Conservation (phyloP, 92 coral and sea anemone genomes). For the Parazoanthus atlanticus region DNA sequence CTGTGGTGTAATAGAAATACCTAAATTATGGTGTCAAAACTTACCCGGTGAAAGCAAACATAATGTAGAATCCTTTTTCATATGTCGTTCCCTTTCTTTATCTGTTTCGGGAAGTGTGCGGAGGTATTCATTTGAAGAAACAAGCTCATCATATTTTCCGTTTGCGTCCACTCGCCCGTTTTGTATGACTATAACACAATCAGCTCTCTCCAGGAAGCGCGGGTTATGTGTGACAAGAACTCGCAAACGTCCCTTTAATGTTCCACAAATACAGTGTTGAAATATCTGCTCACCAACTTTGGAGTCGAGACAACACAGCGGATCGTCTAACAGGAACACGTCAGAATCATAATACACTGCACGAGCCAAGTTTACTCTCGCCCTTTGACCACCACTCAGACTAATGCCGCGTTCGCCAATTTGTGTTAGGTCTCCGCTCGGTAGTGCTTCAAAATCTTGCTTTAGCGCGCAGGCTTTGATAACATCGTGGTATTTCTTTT, state of each 20-base stretch:
- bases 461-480: slow-evolving; percentile 17
- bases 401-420: slow-evolving; percentile 32
- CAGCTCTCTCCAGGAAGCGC: slow-evolving; percentile 21
- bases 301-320: slow-evolving; percentile 20
- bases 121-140: slow-evolving; percentile 16
- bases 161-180: slow-evolving; percentile 13
- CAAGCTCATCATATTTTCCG: slow-evolving; percentile 11
- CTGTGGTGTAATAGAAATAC: no score
- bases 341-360: slow-evolving; percentile 24
- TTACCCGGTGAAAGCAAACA: slow-evolving; percentile 31
- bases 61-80: background rate
- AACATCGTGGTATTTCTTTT: slow-evolving; percentile 3
- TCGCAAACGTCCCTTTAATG: slow-evolving; percentile 11
- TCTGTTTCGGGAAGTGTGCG: background rate
- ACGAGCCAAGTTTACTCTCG: slow-evolving; percentile 28
- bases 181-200: background rate
- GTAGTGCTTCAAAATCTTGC: slow-evolving; percentile 24
- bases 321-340: slow-evolving; percentile 16
- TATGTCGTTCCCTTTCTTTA: background rate
- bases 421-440: background rate
- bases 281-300: slow-evolving; percentile 28
- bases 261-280: slow-evolving; percentile 21
- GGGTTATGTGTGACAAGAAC: slow-evolving; percentile 19
- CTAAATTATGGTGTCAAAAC: background rate
- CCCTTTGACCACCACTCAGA: slow-evolving; percentile 32